Evolutionary conservation across 2,797 vertebrate genomes (phyloP), one percentile per base, ranked within the genome.

Genomic region (Acrossocheilus fasciatus): DNA sequence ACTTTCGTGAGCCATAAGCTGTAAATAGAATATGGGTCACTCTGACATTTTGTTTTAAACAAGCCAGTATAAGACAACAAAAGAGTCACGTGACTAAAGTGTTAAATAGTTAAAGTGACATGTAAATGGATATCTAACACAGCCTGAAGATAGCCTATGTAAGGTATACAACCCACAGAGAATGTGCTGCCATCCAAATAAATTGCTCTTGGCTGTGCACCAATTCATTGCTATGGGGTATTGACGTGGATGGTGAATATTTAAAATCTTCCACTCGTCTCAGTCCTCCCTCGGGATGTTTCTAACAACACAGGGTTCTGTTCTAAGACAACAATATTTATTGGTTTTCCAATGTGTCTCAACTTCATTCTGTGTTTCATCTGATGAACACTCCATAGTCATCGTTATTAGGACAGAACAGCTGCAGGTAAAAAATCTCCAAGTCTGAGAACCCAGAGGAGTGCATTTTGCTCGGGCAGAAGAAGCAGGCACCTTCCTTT

Each of bases 91-190:
- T 92, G 93, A 93, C 87, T 87, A 82, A 74, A 86, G 76, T 81
- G 75, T 86, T 95, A 85, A 93, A 95, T 93, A 90, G 92, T 95
- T 94, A 91, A 95, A 68, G 26, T 82, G 88, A 86, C 88, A 87
- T 84, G 93, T 92, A 93, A 94, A 92, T 82, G 47, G 91, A 94
- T 92, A 91, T 87, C 86, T 64, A 64, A 8, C 69, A 85, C 80
- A 64, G 82, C 76, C 80, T 78, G 69, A 84, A 57, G 59, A 82
- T 68, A 66, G 72, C 10, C 50, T 75, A 74, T 85, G 8, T 12
- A 87, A 89, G 78, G 89, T 89, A 90, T 89, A 89, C 73, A 81
- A 84, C 23, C 36, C 3, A 81, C 87, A n/a, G 81, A 74, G 50
- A 87, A 86, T 76, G 84, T 83, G 77, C 85, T 52, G 43, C 72